These are phyloP conservation scores for Drosophila auraria DNA, from an alignment of 1,140 invertebrate species.

Conservation along the genomic window DNA sequence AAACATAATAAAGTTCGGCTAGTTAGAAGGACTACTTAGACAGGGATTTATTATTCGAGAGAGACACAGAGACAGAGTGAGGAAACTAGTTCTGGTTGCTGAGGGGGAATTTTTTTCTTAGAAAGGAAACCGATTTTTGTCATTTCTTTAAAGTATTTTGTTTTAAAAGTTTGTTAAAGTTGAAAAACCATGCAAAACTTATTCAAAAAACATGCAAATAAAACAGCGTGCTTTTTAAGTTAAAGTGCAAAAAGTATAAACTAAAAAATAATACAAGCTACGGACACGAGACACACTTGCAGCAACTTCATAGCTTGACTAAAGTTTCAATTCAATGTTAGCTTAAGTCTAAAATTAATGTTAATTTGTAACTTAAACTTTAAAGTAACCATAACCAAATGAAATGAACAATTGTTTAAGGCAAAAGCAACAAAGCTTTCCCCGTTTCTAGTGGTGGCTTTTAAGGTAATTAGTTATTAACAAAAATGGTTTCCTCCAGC, in stretches of 20 bases:
- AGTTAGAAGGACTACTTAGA: slow-evolving; percentile 57
- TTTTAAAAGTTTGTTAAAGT: slow-evolving; percentile 18
- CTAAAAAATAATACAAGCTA: slow-evolving; percentile 23
- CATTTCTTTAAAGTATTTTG: slow-evolving; percentile 28
- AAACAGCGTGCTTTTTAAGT: slow-evolving; percentile 42
- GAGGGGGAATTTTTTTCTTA: slow-evolving; percentile 63
- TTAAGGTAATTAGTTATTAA: slow-evolving; percentile 29
- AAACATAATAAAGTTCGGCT: slow-evolving; percentile 29
- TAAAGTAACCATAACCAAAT: slow-evolving; percentile 39
- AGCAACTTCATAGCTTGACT: slow-evolving; percentile 85
- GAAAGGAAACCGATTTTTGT: slow-evolving; percentile 81
- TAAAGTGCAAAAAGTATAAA: slow-evolving; percentile 19
- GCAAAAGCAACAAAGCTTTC: slow-evolving; percentile 62
- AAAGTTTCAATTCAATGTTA: slow-evolving; percentile 78
- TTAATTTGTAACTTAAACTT: slow-evolving; percentile 39
- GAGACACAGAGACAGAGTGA: slow-evolving; percentile 31
- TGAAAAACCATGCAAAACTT: slow-evolving; percentile 50
- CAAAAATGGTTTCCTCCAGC: slow-evolving; percentile 81
- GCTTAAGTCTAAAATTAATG: slow-evolving; percentile 70
- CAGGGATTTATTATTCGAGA: slow-evolving; percentile 30
- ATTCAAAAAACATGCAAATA: slow-evolving; percentile 27
- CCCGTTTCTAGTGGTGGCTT: slow-evolving; percentile 19
- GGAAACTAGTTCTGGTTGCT: slow-evolving; percentile 58
- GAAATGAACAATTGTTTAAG: slow-evolving; percentile 37
- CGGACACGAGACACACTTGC: slow-evolving; percentile 77